phyloP scores from a whole-genome alignment of 2,113 vertebrate genomes.

The Tyrannus savana region DNA sequence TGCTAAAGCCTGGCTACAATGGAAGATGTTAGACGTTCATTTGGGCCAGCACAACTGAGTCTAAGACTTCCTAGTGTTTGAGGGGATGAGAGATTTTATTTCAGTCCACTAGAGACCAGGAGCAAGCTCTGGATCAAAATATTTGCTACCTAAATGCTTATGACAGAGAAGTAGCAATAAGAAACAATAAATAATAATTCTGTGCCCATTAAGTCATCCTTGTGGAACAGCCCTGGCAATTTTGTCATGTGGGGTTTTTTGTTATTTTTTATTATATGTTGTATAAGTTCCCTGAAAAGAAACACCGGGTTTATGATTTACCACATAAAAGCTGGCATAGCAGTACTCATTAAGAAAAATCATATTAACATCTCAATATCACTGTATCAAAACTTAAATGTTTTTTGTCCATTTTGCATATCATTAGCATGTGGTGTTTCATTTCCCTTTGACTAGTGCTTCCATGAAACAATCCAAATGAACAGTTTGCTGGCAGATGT shows the following conservation, averaged over 20 bases:
- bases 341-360: constrained; percentile 50
- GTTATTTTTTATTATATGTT: constrained; percentile 69
- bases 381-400: constrained; percentile 68
- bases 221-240: constrained; percentile 65
- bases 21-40: background rate
- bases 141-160: background rate
- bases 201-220: constrained; percentile 68
- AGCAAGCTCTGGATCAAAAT: background rate
- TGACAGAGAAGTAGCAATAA: background rate
- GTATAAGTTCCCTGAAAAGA: constrained; percentile 67
- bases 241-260: constrained; percentile 57
- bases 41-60: background rate
- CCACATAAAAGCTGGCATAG: constrained; percentile 45
- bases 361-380: constrained; percentile 77
- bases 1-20: background rate
- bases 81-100: background rate
- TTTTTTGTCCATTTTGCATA: constrained; percentile 69
- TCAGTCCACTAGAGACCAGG: background rate
- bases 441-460: constrained; percentile 51
- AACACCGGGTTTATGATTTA: constrained; percentile 63
- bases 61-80: background rate
- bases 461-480: constrained; percentile 53
- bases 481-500: constrained; percentile 68
- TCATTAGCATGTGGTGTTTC: constrained; percentile 25
- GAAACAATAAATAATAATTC: constrained; percentile 73